Percentiles rank a stretch among this genome's conserved stretches.
These are phyloP conservation scores for Halictus quadricinctus DNA, from an alignment of 2,888 invertebrate genomes.

Conservation along the genomic window DNA sequence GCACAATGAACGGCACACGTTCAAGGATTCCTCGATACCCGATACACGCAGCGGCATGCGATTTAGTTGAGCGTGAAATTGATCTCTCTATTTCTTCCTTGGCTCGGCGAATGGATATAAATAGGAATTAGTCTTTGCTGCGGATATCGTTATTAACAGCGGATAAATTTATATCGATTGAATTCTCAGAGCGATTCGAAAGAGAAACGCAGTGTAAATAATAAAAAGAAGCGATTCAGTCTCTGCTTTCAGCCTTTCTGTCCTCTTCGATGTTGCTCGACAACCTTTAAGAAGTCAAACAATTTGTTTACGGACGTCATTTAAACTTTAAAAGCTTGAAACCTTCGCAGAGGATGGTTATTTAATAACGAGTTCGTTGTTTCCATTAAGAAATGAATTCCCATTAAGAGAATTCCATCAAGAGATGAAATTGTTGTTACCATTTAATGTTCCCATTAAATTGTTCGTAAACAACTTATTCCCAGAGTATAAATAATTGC, in stretches of 20 bases:
- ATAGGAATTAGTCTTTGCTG: slow-evolving; percentile 46
- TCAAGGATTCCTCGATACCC: slow-evolving; percentile 50
- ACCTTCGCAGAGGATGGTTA: not conserved
- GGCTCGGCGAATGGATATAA: slow-evolving; percentile 45
- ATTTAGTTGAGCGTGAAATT: slow-evolving; percentile 66
- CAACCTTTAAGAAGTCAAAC: not conserved
- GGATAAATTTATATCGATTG: slow-evolving; percentile 36
- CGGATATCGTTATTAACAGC: slow-evolving; percentile 30
- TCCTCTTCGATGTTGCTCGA: not conserved
- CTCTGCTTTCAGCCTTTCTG: not conserved
- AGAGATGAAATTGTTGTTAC: not conserved
- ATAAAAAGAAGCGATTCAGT: not conserved
- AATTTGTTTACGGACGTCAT: no score
- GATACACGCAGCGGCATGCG: slow-evolving; percentile 23
- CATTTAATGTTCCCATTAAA: not conserved
- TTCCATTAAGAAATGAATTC: not conserved
- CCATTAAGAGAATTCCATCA: no score
- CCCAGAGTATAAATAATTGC: not conserved
- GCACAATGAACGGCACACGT: slow-evolving; percentile 37
- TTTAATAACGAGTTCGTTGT: not conserved
- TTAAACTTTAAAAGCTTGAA: not conserved
- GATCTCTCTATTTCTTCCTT: slow-evolving; percentile 45
- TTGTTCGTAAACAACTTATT: not conserved
- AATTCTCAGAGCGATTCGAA: not conserved
- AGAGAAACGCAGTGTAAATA: not conserved